Base-by-base conservation (phyloP, 2,888 invertebrate species). In the Celastrina argiolus region DNA sequence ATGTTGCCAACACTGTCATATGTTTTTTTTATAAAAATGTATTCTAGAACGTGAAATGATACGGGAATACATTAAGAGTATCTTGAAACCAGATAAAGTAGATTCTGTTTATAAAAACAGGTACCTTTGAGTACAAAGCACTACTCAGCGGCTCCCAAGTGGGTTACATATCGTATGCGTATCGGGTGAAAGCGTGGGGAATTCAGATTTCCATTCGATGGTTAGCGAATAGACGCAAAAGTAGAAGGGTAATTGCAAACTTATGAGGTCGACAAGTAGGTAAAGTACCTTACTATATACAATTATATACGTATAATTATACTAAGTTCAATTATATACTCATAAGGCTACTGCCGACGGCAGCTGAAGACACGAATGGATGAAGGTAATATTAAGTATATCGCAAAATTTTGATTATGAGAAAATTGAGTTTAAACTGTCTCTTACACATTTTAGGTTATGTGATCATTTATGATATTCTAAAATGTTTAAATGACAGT, bases 61-160 rank as follows among this genome's bases (percentile, higher is more conserved):
- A 39, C 61, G 36, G 34, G 61, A 61, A 61, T 39, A 36, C 34
- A 59, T 34, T 59, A 61, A 12, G 18, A 34, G 31, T 72, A 74
- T 68, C 72, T 70, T 73, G 71, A 74, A 77, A 76, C 73, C 74
- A 73, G 70, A 70, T 75, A 75, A 79, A 84, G 84, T 78, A 81
- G 79, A 85, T 83, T 84, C 79, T 81, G 78, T 85, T 84, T 84
- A 77, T 71, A 82, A 84, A 87, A 87, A 81, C 83, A 84, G 83
- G 83, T 87, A 81, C 85, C 88, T 90, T 89, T 90, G 89, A 84
- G 80, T 80, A 85, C 86, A 87, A 87, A 87, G 87, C 83, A 85
- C 84, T 88, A 88, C 81, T 81, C 77, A 64, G 71, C 68, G 71
- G 73, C 82, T 90, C 90, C 90, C 90, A 81, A 80, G 90, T 84